Evolutionary conservation across 2,113 vertebrate species (phyloP), one percentile per base, ranked within the genome.

Genomic region (Antechinus flavipes): DNA sequence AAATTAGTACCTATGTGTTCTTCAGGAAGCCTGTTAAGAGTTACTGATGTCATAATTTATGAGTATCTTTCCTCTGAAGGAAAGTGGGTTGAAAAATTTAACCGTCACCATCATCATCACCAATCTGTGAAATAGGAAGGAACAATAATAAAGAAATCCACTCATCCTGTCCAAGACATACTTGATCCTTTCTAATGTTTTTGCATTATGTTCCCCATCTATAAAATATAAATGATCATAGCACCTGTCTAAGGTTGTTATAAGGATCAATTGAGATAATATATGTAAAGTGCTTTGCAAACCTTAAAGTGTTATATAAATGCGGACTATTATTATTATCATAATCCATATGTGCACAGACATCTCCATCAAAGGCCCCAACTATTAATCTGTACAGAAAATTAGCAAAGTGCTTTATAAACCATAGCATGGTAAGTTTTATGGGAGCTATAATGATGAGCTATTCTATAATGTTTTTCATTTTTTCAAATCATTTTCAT

Each of bases 401-500:
- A 84, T 84, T 84, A 84, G 68, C 68, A 84, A 84, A 84, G 16
- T 84, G n/a, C n/a, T 42, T 84, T 42, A 84, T 84, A 84, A 84
- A 84, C 68, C 68, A 84, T 84, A 23, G 68, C 19, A 22, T 22
- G 16, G 68, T 84, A 42, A 42, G 16, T 84, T 84, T 84, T 84
- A 84, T 42, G 35, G 35, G n/a, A 84, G 68, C n/a, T 84, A 42
- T 84, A 42, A 84, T 84, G 68, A 84, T 84, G 68, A 42, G n/a
- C n/a, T 84, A 84, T 42, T 42, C 8, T 84, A 42, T 84, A 6
- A 84, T 42, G 68, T 1, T 92, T 94, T 92, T 1, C 50, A 93
- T 55, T 91, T 96, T 54, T 91, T 95, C 19, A 90, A 92, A 95
- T 47, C 16, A 68, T 93, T 92, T 94, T 95, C 23, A 91, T 94